phyloP scores from a whole-genome alignment of 37 sponge, comb jelly and placozoan genomes.

The Beroe ovata region DNA sequence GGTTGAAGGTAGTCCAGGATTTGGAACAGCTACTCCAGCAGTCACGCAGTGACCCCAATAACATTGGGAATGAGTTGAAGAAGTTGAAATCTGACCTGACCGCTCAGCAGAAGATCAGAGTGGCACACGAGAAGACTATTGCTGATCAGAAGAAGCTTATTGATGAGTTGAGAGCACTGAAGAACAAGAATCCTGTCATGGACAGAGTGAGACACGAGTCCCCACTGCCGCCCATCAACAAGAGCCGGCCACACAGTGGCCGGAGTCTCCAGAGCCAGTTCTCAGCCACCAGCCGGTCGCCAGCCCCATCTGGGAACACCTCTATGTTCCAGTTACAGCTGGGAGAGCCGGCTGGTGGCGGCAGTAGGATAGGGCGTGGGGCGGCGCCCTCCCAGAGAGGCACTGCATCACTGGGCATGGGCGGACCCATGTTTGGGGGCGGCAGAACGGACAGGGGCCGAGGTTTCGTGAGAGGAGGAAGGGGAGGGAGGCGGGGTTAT shows the following conservation, averaged over 20 bases:
- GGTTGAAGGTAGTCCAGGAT: slow-evolving; percentile 43
- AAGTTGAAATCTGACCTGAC: background rate
- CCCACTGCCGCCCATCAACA: slow-evolving; percentile 31
- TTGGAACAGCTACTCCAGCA: slow-evolving; percentile 7
- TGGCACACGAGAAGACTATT: slow-evolving; percentile 38
- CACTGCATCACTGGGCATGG: background rate
- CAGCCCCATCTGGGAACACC: slow-evolving; percentile 22
- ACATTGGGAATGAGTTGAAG: slow-evolving; percentile 20
- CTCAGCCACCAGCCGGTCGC: background rate
- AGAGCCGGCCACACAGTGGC: background rate
- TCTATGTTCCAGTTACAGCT: slow-evolving; percentile 50
- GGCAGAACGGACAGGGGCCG: background rate
- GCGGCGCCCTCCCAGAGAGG: background rate
- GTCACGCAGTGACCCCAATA: background rate
- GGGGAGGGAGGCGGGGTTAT: slow-evolving; percentile 19
- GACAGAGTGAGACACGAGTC: slow-evolving; percentile 5
- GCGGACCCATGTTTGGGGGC: slow-evolving; percentile 47
- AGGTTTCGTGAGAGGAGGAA: slow-evolving; percentile 15
- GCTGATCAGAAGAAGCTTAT: slow-evolving; percentile 62
- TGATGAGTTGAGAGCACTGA: slow-evolving; percentile 47
- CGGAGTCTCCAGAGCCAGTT: background rate
- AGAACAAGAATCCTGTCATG: slow-evolving; percentile 42
- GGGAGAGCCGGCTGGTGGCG: slow-evolving; percentile 5
- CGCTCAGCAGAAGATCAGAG: slow-evolving; percentile 55
- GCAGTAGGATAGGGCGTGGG: background rate